Evolutionary conservation across 1,140 invertebrate genomes (phyloP).

Genomic region (Penaeus indicus): DNA sequence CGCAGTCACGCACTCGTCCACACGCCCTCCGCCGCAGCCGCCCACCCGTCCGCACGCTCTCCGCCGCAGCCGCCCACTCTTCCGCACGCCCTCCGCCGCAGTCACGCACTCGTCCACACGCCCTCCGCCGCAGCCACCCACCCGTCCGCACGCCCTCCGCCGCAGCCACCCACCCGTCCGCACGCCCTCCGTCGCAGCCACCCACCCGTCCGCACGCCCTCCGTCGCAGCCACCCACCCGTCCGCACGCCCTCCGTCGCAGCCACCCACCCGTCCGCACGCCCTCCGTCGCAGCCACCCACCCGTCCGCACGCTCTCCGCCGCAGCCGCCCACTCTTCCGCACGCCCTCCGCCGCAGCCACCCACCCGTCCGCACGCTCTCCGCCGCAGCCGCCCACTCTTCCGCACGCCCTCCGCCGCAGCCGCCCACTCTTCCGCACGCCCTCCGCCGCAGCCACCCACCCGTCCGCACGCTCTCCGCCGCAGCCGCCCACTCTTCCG

Average conservation of each 20-base stretch:
- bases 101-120: no score
- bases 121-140: neutral
- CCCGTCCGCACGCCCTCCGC: neutral
- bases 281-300: neutral
- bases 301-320: neutral
- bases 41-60: neutral
- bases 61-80: neutral
- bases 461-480: neutral
- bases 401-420: no score
- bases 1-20: neutral
- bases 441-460: no score
- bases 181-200: no score
- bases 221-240: no score
- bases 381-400: no score
- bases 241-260: neutral
- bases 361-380: neutral
- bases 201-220: no score
- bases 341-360: neutral
- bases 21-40: neutral
- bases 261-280: no score
- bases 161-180: no score
- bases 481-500: neutral
- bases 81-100: no score
- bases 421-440: no score
- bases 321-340: neutral